Evolutionary conservation across 2,797 vertebrate genomes (phyloP).

Genomic region (Melanogrammus aeglefinus): DNA sequence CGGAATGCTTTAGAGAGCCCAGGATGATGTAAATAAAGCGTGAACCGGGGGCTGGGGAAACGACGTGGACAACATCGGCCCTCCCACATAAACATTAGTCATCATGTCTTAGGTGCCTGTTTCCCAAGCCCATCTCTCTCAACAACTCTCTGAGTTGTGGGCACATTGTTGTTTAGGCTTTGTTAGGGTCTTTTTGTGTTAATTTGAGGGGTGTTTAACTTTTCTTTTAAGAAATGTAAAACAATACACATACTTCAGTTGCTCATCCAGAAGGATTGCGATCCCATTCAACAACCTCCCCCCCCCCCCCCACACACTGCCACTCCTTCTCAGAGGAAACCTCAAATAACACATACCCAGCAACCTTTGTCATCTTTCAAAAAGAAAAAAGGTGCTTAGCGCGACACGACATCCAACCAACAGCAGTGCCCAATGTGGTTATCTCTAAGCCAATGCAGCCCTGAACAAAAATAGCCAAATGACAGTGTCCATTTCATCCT

Average conservation of each 20-base stretch:
- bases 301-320: too few relatives aligned
- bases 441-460: slow-evolving; percentile 47
- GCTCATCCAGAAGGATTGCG: neutral
- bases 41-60: neutral
- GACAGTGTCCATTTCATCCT: slow-evolving; percentile 88
- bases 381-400: slow-evolving; percentile 34
- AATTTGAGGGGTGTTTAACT: neutral
- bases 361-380: slow-evolving; percentile 40
- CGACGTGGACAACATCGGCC: slow-evolving; percentile 29
- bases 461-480: slow-evolving; percentile 92
- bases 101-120: slow-evolving; percentile 18
- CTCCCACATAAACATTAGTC: slow-evolving; percentile 28
- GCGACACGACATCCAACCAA: slow-evolving; percentile 27
- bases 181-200: neutral
- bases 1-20: slow-evolving; percentile 23
- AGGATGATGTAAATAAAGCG: slow-evolving; percentile 53
- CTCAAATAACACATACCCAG: slow-evolving; percentile 13
- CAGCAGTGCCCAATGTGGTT: slow-evolving; percentile 37
- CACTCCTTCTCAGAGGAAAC: neutral
- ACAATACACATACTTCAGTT: neutral
- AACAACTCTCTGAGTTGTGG: neutral
- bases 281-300: neutral
- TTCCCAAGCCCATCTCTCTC: neutral
- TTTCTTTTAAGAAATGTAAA: slow-evolving; percentile 11
- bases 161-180: neutral